Percentiles rank a stretch among this genome's conserved stretches.
Conservation (phyloP, 2,888 invertebrate species). For the Oscheius onirici region DNA sequence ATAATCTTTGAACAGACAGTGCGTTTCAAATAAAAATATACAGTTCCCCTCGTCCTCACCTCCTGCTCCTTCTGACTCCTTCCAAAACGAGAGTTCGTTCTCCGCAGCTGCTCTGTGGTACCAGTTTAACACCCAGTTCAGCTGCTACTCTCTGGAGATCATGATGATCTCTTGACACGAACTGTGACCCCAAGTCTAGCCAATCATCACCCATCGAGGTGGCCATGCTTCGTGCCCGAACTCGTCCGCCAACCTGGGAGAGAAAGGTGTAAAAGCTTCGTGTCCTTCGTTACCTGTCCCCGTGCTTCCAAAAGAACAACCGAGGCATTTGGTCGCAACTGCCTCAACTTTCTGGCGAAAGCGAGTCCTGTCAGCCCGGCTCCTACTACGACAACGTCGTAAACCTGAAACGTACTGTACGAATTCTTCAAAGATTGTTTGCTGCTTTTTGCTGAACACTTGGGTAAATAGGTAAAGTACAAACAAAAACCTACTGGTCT, state of each 20-base stretch:
- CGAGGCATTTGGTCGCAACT: slow-evolving; percentile 35
- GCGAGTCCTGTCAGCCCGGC: slow-evolving; percentile 33
- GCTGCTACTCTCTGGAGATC: slow-evolving; percentile 43
- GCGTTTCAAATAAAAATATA: too few relatives aligned
- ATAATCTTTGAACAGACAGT: too few relatives aligned
- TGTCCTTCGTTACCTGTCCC: slow-evolving; percentile 37
- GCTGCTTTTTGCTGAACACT: not conserved
- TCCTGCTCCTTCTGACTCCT: slow-evolving; percentile 36
- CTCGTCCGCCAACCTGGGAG: slow-evolving; percentile 46
- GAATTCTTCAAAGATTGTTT: not conserved
- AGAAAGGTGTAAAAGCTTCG: too few relatives aligned
- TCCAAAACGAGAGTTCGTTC: slow-evolving; percentile 40
- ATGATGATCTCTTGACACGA: slow-evolving; percentile 47
- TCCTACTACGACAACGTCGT: slow-evolving; percentile 39
- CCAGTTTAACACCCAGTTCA: slow-evolving; percentile 35
- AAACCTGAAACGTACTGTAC: slow-evolving; percentile 34
- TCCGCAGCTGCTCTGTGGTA: slow-evolving; percentile 45
- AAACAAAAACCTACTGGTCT: not conserved
- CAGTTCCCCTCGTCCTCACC: too few relatives aligned
- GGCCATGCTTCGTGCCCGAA: slow-evolving; percentile 51
- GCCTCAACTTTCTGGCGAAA: slow-evolving; percentile 19
- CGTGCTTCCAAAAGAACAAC: slow-evolving; percentile 47
- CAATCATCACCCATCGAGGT: slow-evolving; percentile 50
- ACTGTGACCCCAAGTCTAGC: slow-evolving; percentile 54
- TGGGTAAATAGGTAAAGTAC: slow-evolving; percentile 5